A percentile compares a stretch with the other conserved stretches of the same genome.
These are phyloP conservation scores for Semaprochilodus insignis DNA, from an alignment of 2,797 vertebrate genomes.

Conservation along the genomic window DNA sequence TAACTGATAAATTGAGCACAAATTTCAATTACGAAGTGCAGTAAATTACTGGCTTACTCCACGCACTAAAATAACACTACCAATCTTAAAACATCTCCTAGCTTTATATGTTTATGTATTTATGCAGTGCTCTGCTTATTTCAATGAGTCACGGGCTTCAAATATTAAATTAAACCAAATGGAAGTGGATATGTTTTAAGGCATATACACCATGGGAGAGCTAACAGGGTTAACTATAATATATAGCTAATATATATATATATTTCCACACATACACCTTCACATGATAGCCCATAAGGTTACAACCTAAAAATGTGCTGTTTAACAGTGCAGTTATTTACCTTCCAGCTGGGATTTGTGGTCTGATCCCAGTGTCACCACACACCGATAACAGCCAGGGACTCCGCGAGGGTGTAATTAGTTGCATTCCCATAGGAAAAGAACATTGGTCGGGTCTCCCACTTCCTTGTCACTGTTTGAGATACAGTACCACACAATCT, in stretches of 20 bases:
- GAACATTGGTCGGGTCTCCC: background rate
- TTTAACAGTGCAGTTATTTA: background rate
- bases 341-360: background rate
- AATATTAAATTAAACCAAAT: background rate
- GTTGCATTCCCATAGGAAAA: background rate
- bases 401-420: background rate
- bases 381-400: background rate
- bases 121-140: background rate
- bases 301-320: background rate
- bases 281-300: background rate
- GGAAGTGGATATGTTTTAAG: background rate
- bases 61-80: no score
- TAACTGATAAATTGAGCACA: no score
- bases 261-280: background rate
- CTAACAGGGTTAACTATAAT: background rate
- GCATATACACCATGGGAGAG: background rate
- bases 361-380: background rate
- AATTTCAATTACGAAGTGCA: no score
- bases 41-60: no score
- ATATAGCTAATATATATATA: no score
- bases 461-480: background rate
- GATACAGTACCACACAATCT: conserved; percentile 7
- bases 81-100: no score
- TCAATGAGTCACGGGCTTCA: background rate
- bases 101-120: background rate